phyloP scores from a whole-genome alignment of 1,140 invertebrate species.

The Drosophila ercepeae region DNA sequence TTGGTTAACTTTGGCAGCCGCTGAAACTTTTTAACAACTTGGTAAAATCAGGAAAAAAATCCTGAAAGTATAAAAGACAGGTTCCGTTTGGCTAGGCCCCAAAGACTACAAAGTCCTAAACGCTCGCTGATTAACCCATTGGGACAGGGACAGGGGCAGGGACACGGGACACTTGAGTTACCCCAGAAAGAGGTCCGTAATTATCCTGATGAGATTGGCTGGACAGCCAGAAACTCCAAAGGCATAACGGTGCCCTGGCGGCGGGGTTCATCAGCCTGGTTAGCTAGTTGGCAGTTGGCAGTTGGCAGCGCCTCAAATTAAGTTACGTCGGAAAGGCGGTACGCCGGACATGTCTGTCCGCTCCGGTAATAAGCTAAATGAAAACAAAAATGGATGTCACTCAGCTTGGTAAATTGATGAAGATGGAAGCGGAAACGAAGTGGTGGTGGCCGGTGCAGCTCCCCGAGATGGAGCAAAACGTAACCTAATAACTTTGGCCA shows the following conservation, averaged over 20 bases:
- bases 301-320: constrained; percentile 42
- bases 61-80: constrained; percentile 7
- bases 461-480: constrained; percentile 26
- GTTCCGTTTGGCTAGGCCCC: constrained; percentile 46
- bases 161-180: neutral
- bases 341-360: constrained; percentile 53
- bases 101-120: constrained; percentile 60
- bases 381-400: constrained; percentile 73
- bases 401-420: constrained; percentile 60
- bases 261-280: constrained; percentile 50
- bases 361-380: constrained; percentile 70
- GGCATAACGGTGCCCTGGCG: constrained; percentile 27
- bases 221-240: constrained; percentile 6
- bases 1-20: constrained; percentile 74
- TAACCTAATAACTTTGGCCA: constrained; percentile 76
- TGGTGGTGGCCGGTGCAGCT: too few species aligned
- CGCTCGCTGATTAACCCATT: constrained; percentile 66
- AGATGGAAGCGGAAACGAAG: constrained; percentile 48
- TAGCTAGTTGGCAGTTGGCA: constrained; percentile 9
- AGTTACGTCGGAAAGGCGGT: constrained; percentile 45
- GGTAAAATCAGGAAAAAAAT: constrained; percentile 25
- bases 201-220: constrained; percentile 74
- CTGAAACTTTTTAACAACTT: constrained; percentile 70
- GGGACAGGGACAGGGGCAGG: constrained; percentile 28
- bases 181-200: constrained; percentile 37